A percentile compares a stretch with the other conserved stretches of the same genome.
These are phyloP conservation scores for Corythoichthys intestinalis DNA, from an alignment of 2,113 vertebrate species.

Conservation along the genomic window DNA sequence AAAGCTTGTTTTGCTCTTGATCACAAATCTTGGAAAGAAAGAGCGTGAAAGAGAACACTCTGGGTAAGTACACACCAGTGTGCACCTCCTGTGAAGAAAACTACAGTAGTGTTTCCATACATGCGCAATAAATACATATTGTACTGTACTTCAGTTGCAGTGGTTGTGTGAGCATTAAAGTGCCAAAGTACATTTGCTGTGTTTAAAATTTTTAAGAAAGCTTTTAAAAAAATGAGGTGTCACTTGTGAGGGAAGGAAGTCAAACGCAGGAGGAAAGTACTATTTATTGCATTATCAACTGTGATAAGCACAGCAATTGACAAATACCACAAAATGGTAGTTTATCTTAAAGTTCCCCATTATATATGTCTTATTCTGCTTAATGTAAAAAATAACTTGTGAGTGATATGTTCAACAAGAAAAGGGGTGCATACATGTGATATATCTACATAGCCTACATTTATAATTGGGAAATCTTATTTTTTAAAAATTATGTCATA, in stretches of 20 bases:
- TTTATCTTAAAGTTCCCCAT: neutral
- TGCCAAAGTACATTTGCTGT: conserved; percentile 35
- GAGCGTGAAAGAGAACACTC: neutral
- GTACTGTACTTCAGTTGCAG: conserved; percentile 51
- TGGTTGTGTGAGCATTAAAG: conserved; percentile 42
- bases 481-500: too few species aligned
- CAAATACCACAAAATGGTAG: too few species aligned
- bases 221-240: conserved; percentile 61
- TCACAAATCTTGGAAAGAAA: conserved; percentile 33
- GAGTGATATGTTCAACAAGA: neutral
- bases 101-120: conserved; percentile 22
- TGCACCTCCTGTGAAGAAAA: conserved; percentile 27
- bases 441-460: too few species aligned
- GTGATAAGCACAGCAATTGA: neutral
- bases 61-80: conserved; percentile 19
- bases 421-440: neutral
- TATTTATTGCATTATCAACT: neutral
- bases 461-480: too few species aligned
- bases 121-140: conserved; percentile 32
- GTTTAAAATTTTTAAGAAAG: conserved; percentile 52
- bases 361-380: neutral
- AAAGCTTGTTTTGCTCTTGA: conserved; percentile 54
- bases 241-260: conserved; percentile 39
- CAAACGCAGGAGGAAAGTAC: too few species aligned
- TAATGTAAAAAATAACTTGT: neutral